Percentiles rank a stretch among this genome's conserved stretches.
Conservation (phyloP, 2,113 vertebrate species). For the Pitta sordida region DNA sequence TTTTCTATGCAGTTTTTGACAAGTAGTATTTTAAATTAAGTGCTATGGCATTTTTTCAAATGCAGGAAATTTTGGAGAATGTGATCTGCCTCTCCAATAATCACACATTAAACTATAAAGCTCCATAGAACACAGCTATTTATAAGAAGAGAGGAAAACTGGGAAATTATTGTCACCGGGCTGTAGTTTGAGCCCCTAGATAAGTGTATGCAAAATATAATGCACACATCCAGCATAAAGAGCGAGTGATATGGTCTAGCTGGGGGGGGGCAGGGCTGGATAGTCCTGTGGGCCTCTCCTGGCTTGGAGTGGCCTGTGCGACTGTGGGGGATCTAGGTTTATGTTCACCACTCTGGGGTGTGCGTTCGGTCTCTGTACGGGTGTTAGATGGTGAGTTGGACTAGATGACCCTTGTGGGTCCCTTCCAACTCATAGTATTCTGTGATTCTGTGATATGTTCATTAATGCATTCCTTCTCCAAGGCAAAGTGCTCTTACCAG, state of each 20-base stretch:
- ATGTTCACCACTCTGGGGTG: too few relatives aligned
- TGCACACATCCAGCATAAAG: background rate
- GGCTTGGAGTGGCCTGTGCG: too few relatives aligned
- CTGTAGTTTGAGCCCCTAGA: background rate
- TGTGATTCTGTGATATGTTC: too few relatives aligned
- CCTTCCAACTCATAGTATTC: too few relatives aligned
- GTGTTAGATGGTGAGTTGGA: too few relatives aligned
- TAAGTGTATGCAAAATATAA: background rate
- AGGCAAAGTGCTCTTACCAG: background rate
- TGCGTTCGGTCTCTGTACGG: too few relatives aligned
- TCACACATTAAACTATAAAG: background rate
- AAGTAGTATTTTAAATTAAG: constrained; percentile 55
- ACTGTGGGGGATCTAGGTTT: too few relatives aligned
- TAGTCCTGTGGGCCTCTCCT: too few relatives aligned
- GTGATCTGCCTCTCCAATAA: background rate
- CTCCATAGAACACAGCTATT: background rate
- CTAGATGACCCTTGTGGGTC: too few relatives aligned
- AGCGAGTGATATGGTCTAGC: too few relatives aligned
- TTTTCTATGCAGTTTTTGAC: constrained; percentile 61
- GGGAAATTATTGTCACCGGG: background rate
- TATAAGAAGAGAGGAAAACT: background rate
- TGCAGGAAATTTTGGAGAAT: background rate
- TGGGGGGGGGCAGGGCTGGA: too few relatives aligned
- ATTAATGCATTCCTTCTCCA: background rate
- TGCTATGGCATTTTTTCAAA: constrained; percentile 46